A percentile compares a stretch with the other conserved stretches of the same genome.
Conservation (phyloP, 2,888 invertebrate genomes). For the Megalurothrips usitatus region DNA sequence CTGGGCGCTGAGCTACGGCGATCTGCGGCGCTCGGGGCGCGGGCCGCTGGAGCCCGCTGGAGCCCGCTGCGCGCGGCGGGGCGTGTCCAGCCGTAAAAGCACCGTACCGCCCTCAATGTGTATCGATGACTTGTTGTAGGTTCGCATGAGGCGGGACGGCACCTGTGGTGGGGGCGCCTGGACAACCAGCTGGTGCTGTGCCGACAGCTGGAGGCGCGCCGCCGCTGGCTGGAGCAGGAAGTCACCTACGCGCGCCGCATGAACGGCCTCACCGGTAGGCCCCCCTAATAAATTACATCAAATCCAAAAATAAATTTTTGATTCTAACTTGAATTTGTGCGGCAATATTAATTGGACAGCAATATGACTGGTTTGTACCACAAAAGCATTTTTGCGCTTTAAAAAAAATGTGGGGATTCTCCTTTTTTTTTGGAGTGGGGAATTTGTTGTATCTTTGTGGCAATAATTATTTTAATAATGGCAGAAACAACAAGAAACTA, state of each 20-base stretch:
- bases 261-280: constrained; percentile 3
- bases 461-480: no score
- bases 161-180: constrained; percentile 23
- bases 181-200: constrained; percentile 12
- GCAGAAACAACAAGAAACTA: no score
- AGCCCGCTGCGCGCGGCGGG: background rate
- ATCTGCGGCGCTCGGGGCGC: no score
- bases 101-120: background rate
- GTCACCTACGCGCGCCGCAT: constrained; percentile 13
- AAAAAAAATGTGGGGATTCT: no score
- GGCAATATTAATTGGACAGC: no score
- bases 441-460: no score
- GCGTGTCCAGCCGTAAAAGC: background rate
- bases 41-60: no score
- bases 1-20: no score
- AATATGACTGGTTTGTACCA: no score
- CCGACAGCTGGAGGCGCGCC: constrained; percentile 19
- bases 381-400: no score
- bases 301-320: background rate
- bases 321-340: no score
- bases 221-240: constrained; percentile 13
- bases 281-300: background rate
- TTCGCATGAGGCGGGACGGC: constrained; percentile 15
- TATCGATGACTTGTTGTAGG: background rate
- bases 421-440: no score